phyloP scores from a whole-genome alignment of 2,888 invertebrate species.

The Nycteola revayana region DNA sequence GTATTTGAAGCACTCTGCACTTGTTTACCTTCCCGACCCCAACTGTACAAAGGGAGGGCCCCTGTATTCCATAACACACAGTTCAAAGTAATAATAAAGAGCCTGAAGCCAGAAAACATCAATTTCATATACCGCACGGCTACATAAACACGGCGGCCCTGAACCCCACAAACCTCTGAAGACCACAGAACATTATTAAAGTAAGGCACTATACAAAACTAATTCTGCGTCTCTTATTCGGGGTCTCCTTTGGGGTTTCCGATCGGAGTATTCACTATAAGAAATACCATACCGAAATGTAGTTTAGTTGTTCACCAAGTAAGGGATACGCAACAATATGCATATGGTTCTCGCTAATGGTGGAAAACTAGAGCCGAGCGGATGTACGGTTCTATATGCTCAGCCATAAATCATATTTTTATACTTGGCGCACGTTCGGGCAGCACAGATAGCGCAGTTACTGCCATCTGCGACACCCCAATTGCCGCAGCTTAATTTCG shows the following conservation, averaged over 20 bases:
- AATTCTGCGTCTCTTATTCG: constrained; percentile 67
- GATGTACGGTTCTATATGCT: constrained; percentile 56
- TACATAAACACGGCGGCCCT: constrained; percentile 62
- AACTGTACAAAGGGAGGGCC: constrained; percentile 45
- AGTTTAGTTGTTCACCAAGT: constrained; percentile 36
- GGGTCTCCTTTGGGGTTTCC: constrained; percentile 57
- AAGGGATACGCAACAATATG: constrained; percentile 41
- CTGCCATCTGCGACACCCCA: constrained; percentile 75
- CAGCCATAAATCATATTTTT: constrained; percentile 72
- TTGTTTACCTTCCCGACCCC: constrained; percentile 73
- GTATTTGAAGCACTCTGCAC: constrained; percentile 67
- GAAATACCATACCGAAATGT: constrained; percentile 44
- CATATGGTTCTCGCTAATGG: constrained; percentile 54
- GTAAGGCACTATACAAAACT: constrained; percentile 71
- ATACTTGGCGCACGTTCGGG: constrained; percentile 62
- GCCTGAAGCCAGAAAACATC: constrained; percentile 81
- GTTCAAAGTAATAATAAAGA: constrained; percentile 79
- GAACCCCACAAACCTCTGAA: constrained; percentile 70
- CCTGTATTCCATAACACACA: constrained; percentile 58
- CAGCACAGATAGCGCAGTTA: constrained; percentile 62
- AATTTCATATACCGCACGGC: constrained; percentile 70
- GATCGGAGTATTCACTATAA: constrained; percentile 48
- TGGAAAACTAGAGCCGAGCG: constrained; percentile 47
- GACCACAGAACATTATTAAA: constrained; percentile 74
- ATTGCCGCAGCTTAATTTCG: constrained; percentile 68